A percentile compares a stretch with the other conserved stretches of the same genome.
Evolutionary conservation across 2,113 vertebrate genomes (phyloP).

Genomic region (Narcine bancroftii): DNA sequence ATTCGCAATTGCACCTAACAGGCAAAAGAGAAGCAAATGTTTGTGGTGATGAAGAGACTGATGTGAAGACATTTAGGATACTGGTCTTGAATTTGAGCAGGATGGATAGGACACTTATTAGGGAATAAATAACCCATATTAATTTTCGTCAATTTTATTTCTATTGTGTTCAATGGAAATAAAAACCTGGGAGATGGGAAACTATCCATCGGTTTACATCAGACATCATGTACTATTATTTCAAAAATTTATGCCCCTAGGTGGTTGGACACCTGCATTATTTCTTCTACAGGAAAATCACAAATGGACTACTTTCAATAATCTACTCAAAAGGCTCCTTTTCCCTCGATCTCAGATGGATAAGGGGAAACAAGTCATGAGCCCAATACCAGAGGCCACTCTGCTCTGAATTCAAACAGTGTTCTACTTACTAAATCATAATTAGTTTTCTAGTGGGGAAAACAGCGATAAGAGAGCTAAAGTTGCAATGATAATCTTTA

Average conservation of each 20-base stretch:
- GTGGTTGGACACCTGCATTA: not conserved
- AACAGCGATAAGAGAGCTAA: not conserved
- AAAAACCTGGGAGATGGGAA: not conserved
- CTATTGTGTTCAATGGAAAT: not conserved
- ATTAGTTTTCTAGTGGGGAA: not conserved
- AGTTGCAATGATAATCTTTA: not conserved
- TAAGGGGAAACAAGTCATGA: not conserved
- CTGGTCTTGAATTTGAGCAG: not conserved
- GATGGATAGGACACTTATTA: not conserved
- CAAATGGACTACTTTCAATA: not conserved
- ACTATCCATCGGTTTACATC: not conserved
- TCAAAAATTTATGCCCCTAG: not conserved
- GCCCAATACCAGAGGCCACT: not conserved
- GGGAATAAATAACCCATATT: not conserved
- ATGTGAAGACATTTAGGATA: not conserved
- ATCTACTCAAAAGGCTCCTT: not conserved
- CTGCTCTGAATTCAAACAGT: not conserved
- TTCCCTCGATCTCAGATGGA: not conserved
- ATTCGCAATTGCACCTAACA: not conserved
- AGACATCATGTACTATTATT: not conserved
- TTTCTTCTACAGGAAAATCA: not conserved
- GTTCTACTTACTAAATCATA: not conserved
- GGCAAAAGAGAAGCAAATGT: not conserved
- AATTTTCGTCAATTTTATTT: not conserved
- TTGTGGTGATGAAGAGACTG: not conserved